These are phyloP conservation scores for Tipula unca DNA, from an alignment of 2,888 invertebrate species.

Conservation along the genomic window DNA sequence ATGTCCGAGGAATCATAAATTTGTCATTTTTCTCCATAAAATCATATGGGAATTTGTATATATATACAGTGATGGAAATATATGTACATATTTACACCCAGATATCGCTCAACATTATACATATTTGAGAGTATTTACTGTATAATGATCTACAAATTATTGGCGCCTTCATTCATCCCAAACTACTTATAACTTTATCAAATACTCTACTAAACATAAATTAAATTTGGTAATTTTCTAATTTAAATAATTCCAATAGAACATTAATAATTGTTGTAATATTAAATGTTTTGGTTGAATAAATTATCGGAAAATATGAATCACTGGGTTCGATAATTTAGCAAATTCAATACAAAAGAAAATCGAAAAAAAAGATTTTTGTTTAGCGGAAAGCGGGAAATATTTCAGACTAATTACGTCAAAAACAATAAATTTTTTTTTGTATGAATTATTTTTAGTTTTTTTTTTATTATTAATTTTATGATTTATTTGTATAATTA, in stretches of 20 bases:
- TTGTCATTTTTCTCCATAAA: not conserved
- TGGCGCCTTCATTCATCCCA: not conserved
- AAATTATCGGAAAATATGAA: not conserved
- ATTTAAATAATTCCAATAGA: not conserved
- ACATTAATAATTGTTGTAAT: not conserved
- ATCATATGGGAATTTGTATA: not conserved
- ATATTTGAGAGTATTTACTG: no score
- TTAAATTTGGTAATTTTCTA: no score
- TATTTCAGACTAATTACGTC: not conserved
- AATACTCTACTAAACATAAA: not conserved
- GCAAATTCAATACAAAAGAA: not conserved
- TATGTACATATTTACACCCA: not conserved
- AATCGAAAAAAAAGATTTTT: not conserved
- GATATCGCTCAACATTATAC: no score
- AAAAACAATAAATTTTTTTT: not conserved
- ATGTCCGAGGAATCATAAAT: not conserved
- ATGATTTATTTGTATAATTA: not conserved
- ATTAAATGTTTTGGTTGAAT: not conserved
- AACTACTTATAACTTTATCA: not conserved
- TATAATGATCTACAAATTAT: not conserved
- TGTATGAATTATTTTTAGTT: not conserved
- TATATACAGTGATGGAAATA: not conserved
- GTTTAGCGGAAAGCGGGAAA: slow-evolving; percentile 1
- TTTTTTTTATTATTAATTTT: not conserved
- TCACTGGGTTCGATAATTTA: not conserved